Conservation (phyloP, 2,113 vertebrate species). For the Tenrec ecaudatus region DNA sequence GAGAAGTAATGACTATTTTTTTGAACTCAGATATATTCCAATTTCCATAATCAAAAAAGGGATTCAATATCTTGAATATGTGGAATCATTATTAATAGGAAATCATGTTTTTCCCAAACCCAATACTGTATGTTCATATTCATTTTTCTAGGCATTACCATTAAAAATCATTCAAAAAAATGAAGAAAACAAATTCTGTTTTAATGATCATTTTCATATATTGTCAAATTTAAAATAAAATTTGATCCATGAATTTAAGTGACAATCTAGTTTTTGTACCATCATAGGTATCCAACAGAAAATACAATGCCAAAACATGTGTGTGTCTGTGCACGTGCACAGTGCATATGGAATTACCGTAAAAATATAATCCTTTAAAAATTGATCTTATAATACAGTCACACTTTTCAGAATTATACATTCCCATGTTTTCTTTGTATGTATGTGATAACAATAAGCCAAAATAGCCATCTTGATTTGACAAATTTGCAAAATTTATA, state of each 20-base stretch:
- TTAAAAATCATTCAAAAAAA: neutral
- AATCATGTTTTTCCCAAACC: neutral
- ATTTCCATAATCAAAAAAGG: neutral
- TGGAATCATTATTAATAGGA: slow-evolving; percentile 15
- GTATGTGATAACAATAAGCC: neutral
- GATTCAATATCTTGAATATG: neutral
- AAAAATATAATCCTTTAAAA: slow-evolving; percentile 32
- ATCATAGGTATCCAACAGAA: neutral
- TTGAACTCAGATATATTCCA: neutral
- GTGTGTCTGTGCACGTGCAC: neutral
- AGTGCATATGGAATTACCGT: slow-evolving; percentile 49
- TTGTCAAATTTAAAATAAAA: slow-evolving; percentile 23
- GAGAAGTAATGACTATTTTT: neutral
- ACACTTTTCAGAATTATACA: slow-evolving; percentile 57
- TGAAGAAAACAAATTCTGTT: neutral
- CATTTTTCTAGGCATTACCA: neutral
- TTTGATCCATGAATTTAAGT: neutral
- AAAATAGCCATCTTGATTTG: slow-evolving; percentile 60
- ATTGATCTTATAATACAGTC: slow-evolving; percentile 51
- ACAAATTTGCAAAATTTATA: slow-evolving; percentile 65
- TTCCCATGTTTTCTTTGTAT: slow-evolving; percentile 50
- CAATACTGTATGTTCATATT: neutral
- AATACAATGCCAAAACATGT: neutral
- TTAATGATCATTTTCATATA: neutral
- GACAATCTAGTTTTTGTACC: neutral